A percentile compares a stretch with the other conserved stretches of the same genome.
Evolutionary conservation across 1,140 invertebrate genomes (phyloP).

Genomic region (Drosophila micromelanica): DNA sequence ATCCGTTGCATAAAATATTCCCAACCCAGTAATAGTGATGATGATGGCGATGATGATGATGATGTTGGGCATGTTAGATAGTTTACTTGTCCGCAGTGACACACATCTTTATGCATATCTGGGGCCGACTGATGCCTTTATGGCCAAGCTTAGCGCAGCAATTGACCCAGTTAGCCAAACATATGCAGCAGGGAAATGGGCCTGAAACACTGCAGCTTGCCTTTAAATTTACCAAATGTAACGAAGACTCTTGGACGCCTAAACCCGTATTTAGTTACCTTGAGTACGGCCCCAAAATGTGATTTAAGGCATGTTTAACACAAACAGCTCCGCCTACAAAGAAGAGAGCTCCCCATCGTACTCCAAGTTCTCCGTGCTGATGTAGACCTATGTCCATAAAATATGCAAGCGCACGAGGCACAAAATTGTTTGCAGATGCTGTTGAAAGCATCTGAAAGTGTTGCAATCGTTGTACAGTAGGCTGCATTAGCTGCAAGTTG

Average conservation of each 20-base stretch:
- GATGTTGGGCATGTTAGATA: constrained; percentile 46
- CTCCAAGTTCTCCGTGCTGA: no score
- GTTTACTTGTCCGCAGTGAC: constrained; percentile 55
- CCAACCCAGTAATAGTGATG: constrained; percentile 9
- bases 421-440: constrained; percentile 28
- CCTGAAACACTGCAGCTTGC: constrained; percentile 1
- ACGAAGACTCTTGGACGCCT: constrained; percentile 50
- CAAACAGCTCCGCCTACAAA: constrained; percentile 27
- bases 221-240: constrained; percentile 58
- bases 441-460: constrained; percentile 27
- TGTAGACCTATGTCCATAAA: constrained; percentile 34
- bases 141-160: constrained; percentile 38
- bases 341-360: not conserved
- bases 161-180: constrained; percentile 56
- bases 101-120: constrained; percentile 40
- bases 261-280: constrained; percentile 70
- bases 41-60: constrained; percentile 11
- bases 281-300: constrained; percentile 79
- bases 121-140: constrained; percentile 18
- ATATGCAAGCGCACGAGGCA: constrained; percentile 60
- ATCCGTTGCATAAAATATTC: not conserved
- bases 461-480: constrained; percentile 9
- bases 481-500: not conserved
- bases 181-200: not conserved
- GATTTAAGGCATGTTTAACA: constrained; percentile 77